Percentiles rank a stretch among this genome's conserved stretches.
Conservation (phyloP, 2,888 invertebrate genomes). For the Cotesia congregata region DNA sequence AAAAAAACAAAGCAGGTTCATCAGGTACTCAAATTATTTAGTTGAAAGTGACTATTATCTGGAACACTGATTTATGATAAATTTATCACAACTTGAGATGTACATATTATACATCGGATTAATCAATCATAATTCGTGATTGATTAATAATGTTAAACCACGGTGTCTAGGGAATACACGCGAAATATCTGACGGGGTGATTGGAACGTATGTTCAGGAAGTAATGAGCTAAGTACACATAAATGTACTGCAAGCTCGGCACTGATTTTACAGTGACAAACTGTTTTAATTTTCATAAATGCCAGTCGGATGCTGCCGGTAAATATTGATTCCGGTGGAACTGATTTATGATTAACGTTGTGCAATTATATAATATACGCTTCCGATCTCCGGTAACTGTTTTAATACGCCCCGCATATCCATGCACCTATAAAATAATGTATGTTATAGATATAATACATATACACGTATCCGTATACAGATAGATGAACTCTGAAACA, state of each 20-base stretch:
- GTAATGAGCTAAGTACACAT: constrained; percentile 1
- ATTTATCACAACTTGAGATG: neutral
- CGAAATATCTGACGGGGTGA: neutral
- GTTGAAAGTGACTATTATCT: neutral
- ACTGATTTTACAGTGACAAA: constrained; percentile 53
- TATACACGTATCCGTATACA: no score
- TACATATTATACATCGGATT: neutral
- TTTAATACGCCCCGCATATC: no score
- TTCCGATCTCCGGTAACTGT: neutral
- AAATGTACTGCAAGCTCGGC: neutral
- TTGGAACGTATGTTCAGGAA: constrained; percentile 10
- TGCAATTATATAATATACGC: neutral
- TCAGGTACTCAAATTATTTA: neutral
- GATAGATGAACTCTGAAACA: no score
- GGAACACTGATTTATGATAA: neutral
- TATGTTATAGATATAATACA: no score
- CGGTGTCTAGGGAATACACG: neutral
- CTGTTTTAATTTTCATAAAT: constrained; percentile 56
- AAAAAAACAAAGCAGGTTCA: no score
- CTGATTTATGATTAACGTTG: constrained; percentile 57
- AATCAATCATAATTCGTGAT: constrained; percentile 25
- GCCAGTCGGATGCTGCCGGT: constrained; percentile 47
- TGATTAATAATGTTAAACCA: constrained; percentile 21
- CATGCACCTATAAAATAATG: no score
- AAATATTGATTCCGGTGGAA: constrained; percentile 58